These are phyloP conservation scores for Eilema griseolum DNA, from an alignment of 2,888 invertebrate species.

Conservation along the genomic window DNA sequence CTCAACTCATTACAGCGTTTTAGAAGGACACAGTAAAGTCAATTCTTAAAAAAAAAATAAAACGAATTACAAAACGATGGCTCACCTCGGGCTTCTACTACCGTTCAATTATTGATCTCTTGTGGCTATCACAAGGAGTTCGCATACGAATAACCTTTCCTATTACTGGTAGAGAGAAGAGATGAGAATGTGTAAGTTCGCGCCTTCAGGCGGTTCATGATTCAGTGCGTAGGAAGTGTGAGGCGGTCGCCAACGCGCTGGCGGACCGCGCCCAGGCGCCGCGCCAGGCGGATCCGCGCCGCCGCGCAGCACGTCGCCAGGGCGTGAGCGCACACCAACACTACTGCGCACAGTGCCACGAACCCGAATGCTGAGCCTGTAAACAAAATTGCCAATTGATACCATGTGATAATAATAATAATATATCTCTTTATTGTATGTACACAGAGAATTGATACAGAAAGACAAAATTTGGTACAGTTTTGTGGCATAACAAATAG, in stretches of 20 bases:
- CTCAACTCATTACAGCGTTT: neutral
- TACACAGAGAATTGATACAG: too few relatives aligned
- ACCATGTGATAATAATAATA: too few relatives aligned
- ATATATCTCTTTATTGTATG: too few relatives aligned
- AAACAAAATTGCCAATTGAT: slow-evolving; percentile 14
- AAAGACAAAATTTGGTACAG: too few relatives aligned
- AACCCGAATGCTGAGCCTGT: slow-evolving; percentile 78
- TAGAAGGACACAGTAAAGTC: neutral
- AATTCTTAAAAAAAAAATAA: neutral
- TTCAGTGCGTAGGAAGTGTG: slow-evolving; percentile 75
- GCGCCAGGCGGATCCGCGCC: slow-evolving; percentile 62
- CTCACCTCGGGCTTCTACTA: neutral
- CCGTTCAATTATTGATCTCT: neutral
- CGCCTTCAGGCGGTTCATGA: slow-evolving; percentile 37
- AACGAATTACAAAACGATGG: neutral
- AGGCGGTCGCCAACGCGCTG: slow-evolving; percentile 60
- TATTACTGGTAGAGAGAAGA: slow-evolving; percentile 5
- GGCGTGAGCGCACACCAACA: slow-evolving; percentile 75
- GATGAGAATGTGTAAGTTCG: slow-evolving; percentile 9
- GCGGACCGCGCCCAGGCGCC: slow-evolving; percentile 56
- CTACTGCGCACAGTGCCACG: slow-evolving; percentile 77
- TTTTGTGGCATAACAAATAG: too few relatives aligned
- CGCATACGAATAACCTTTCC: neutral
- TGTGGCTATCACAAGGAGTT: neutral
- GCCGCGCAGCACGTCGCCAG: slow-evolving; percentile 68